A percentile compares a stretch with the other conserved stretches of the same genome.
These are phyloP conservation scores for Phthorimaea operculella DNA, from an alignment of 1,140 invertebrate genomes.

Conservation along the genomic window DNA sequence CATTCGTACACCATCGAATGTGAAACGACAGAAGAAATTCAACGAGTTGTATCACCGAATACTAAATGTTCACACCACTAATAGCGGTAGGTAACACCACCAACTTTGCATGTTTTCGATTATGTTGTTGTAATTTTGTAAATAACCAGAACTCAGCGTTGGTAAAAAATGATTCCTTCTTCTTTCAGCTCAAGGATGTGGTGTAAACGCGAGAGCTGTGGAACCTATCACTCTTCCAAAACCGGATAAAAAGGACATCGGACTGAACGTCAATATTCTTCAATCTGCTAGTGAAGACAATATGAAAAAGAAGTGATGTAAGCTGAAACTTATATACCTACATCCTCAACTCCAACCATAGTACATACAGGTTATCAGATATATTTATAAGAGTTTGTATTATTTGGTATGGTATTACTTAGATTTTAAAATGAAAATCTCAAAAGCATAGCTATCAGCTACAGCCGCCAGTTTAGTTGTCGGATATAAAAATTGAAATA, in stretches of 20 bases:
- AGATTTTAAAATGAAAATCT: no score
- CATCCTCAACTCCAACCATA: background rate
- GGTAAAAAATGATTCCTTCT: background rate
- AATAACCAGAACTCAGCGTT: background rate
- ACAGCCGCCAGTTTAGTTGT: no score
- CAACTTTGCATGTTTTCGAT: no score
- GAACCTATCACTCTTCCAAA: slow-evolving; percentile 8
- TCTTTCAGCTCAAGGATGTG: slow-evolving; percentile 27
- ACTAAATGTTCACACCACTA: slow-evolving; percentile 32
- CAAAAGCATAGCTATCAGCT: no score
- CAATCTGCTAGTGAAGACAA: background rate
- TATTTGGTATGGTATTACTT: no score
- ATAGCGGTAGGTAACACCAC: no score
- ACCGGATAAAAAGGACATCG: slow-evolving; percentile 38
- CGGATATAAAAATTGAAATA: no score
- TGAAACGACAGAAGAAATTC: slow-evolving; percentile 56
- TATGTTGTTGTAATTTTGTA: no score
- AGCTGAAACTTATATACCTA: background rate
- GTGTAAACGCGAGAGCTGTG: slow-evolving; percentile 6
- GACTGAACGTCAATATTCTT: slow-evolving; percentile 46
- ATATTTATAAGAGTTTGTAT: no score
- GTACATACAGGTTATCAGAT: no score
- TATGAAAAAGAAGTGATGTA: background rate
- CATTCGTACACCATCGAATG: slow-evolving; percentile 56
- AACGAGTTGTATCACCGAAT: slow-evolving; percentile 57